phyloP scores from a whole-genome alignment of 64 coral and sea anemone genomes.

The Exaiptasia diaphana region DNA sequence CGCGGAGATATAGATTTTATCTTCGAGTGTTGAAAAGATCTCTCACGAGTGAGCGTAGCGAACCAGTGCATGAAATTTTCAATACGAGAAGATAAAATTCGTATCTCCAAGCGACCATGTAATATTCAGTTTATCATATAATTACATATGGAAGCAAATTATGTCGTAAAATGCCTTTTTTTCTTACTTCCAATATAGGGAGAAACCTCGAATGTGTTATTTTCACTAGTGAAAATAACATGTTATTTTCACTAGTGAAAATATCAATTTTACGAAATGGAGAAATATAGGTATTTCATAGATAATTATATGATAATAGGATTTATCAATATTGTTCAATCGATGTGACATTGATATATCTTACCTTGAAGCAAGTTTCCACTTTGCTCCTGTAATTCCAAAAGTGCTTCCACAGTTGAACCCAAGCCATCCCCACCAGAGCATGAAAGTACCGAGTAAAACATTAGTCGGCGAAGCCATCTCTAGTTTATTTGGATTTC shows the following conservation, averaged over 20 bases:
- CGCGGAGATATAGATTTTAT: not conserved
- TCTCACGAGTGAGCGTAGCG: too few relatives aligned
- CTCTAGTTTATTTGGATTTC: not conserved
- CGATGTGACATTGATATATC: too few relatives aligned
- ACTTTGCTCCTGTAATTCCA: conserved; percentile 65
- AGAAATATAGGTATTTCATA: too few relatives aligned
- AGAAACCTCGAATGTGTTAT: too few relatives aligned
- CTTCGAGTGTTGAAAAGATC: too few relatives aligned
- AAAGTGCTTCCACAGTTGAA: conserved; percentile 88
- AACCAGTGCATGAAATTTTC: not conserved
- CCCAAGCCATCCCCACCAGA: conserved; percentile 84
- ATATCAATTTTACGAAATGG: too few relatives aligned
- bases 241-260: too few relatives aligned
- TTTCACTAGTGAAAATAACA: too few relatives aligned
- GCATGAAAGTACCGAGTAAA: conserved; percentile 68
- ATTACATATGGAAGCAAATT: not conserved
- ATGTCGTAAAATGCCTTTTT: not conserved
- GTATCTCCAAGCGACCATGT: not conserved
- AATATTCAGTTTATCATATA: not conserved
- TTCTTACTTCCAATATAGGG: not conserved
- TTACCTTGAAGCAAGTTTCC: conserved; percentile 34
- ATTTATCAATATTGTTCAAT: too few relatives aligned
- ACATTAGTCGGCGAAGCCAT: conserved; percentile 71
- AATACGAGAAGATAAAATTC: not conserved
- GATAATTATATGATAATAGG: too few relatives aligned